phyloP scores from a whole-genome alignment of 2,797 vertebrate species.

The Graptemys geographica region DNA sequence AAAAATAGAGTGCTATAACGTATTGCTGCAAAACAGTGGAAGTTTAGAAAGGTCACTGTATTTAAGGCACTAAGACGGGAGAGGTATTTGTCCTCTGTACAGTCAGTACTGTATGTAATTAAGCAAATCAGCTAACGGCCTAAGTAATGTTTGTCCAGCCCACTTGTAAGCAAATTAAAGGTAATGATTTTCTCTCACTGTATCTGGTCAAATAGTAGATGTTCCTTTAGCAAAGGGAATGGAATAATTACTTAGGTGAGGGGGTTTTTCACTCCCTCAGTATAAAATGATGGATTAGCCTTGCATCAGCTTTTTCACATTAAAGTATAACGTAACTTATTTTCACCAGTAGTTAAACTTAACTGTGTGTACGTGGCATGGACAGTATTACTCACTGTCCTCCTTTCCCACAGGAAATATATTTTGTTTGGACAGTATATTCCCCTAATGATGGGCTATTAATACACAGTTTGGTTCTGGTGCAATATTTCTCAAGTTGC shows the following conservation, averaged over 20 bases:
- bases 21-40: neutral
- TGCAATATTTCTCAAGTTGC: slow-evolving; percentile 43
- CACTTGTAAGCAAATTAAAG: accelerated
- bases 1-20: neutral
- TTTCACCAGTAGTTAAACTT: neutral
- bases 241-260: neutral
- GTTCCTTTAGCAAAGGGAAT: slow-evolving; percentile 30
- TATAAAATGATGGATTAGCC: slow-evolving; percentile 41
- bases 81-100: slow-evolving; percentile 36
- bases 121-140: neutral
- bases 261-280: slow-evolving; percentile 1
- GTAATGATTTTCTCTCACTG: neutral
- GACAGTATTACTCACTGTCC: neutral
- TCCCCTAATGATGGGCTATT: slow-evolving; percentile 48
- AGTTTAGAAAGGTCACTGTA: slow-evolving; percentile 18
- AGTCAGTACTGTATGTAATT: neutral
- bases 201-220: slow-evolving; percentile 20
- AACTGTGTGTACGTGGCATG: neutral
- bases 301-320: neutral
- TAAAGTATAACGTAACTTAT: neutral
- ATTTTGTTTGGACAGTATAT: slow-evolving; percentile 27
- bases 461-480: slow-evolving; percentile 16
- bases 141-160: neutral
- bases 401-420: slow-evolving; percentile 38
- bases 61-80: slow-evolving; percentile 21